Conservation (phyloP, 1,140 invertebrate species). For the Araneus ventricosus region DNA sequence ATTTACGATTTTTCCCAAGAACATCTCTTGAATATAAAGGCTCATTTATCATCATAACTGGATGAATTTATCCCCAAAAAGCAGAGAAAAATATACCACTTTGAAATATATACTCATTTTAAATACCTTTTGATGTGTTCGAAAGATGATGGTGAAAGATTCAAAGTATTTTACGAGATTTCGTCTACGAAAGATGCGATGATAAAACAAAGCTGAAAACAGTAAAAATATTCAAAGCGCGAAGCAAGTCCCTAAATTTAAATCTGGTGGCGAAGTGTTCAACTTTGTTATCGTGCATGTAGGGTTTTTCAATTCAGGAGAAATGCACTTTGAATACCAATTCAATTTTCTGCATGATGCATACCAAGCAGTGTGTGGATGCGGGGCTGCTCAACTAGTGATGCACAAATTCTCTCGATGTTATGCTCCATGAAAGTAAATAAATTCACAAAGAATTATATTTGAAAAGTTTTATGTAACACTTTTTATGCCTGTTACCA, state of each 20-base stretch:
- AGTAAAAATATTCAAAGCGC: neutral
- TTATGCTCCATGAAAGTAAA: no score
- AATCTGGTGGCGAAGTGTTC: no score
- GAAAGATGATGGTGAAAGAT: neutral
- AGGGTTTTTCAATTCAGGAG: neutral
- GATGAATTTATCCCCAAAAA: no score
- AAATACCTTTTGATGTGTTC: neutral
- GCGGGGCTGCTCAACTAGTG: neutral
- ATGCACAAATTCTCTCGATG: neutral
- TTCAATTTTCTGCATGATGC: neutral
- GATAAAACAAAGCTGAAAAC: neutral
- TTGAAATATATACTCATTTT: neutral
- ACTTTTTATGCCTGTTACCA: no score
- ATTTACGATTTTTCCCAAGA: no score
- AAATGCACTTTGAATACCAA: conserved; percentile 5
- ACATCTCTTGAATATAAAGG: no score
- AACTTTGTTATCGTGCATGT: neutral
- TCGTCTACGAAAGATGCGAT: neutral
- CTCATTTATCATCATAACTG: no score
- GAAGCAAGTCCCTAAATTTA: neutral
- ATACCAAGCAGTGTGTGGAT: no score
- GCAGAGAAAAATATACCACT: no score
- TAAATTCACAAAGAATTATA: no score
- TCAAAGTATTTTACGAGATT: neutral
- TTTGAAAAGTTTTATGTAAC: no score